These are phyloP conservation scores for Chelidonichthys spinosus DNA, from an alignment of 2,797 vertebrate species.

Conservation along the genomic window DNA sequence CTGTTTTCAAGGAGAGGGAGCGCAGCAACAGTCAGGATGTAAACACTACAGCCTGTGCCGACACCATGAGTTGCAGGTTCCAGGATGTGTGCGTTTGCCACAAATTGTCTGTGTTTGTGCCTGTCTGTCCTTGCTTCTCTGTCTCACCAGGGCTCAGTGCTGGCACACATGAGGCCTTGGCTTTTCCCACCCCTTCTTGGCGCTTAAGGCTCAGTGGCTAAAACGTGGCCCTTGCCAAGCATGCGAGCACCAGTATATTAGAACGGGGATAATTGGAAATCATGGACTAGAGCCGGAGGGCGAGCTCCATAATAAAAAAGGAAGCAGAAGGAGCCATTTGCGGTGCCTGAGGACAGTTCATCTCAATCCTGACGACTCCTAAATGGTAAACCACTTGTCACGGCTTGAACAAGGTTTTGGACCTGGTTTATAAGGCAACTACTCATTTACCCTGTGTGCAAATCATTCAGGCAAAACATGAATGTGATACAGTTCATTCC, in stretches of 20 bases:
- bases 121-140: constrained; percentile 48
- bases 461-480: background rate
- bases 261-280: constrained; percentile 55
- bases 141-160: constrained; percentile 50
- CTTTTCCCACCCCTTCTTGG: constrained; percentile 31
- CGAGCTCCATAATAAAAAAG: constrained; percentile 8
- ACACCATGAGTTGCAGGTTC: constrained; percentile 49
- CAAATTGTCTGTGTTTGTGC: constrained; percentile 41
- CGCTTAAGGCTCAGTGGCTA: constrained; percentile 35
- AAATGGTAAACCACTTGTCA: constrained; percentile 20
- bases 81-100: constrained; percentile 53
- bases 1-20: background rate
- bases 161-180: constrained; percentile 59
- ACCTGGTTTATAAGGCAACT: background rate
- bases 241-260: constrained; percentile 48
- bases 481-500: background rate
- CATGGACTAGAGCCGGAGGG: constrained; percentile 28
- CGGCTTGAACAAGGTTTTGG: background rate
- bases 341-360: constrained; percentile 3
- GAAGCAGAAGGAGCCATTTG: background rate
- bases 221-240: constrained; percentile 51
- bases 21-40: constrained; percentile 49
- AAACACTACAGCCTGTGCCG: constrained; percentile 62
- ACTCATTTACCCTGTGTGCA: background rate
- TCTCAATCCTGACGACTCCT: constrained; percentile 10